Base-by-base conservation (phyloP, 2,113 vertebrate species). In the Takifugu flavidus region DNA sequence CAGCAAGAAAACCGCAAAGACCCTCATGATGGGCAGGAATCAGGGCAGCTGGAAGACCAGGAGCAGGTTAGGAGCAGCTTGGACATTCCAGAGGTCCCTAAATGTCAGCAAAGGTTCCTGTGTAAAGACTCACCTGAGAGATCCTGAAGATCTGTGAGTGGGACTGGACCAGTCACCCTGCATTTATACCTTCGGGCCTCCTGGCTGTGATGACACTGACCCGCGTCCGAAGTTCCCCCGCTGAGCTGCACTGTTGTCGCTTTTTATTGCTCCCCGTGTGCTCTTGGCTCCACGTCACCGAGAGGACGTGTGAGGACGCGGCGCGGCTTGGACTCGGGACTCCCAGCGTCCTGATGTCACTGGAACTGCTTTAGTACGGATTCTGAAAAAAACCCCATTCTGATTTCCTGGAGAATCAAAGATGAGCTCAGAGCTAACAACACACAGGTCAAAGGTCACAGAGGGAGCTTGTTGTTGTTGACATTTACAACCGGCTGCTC, bases 181-280 rank as follows among this genome's bases (percentile, higher is more conserved):
- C 82, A 83, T 89, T 90, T 91, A 90, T 88, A 80, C 5, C 14
- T 28, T 13, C 11, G 13, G 28, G 13, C 13, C n/a, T 1, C 27
- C 15, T 25, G 60, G 70, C 76, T 77, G 5, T 6, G 34, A 73
- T 73, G 66, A 56, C 25, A 13, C 45, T 83, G 77, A 79, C 74
- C 53, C 27, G 62, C 8, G 89, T 85, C 76, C 88, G 76, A 90
- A 89, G 87, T 80, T 85, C 87, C 68, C 55, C 39, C 10, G 4
- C 2, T 28, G 25, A 54, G 28, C 67, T 74, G 83, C 11, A 65
- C 31, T 66, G 84, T 82, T 89, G 79, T 85, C 83, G 83, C 20
- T 42, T 85, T 89, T 90, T 89, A 89, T 84, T 84, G 77, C 83
- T 70, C 61, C 39, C 49, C 51, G 29, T 49, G 64, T 70, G 1